Conservation (phyloP, 2,888 invertebrate species). For the Heliconius ethilla region DNA sequence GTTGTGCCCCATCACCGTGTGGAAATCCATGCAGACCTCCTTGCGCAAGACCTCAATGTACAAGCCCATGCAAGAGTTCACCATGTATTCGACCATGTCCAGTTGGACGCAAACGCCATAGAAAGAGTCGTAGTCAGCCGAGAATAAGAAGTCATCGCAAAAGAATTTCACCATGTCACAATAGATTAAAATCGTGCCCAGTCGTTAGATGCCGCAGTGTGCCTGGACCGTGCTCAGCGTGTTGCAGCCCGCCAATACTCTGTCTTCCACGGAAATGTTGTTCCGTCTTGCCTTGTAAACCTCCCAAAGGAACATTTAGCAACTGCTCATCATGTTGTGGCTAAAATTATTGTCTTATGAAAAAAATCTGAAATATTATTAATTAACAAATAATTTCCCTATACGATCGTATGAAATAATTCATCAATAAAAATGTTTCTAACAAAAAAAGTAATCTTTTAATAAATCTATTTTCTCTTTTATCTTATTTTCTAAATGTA, state of each 20-base stretch:
- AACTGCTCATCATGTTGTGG: slow-evolving; percentile 39
- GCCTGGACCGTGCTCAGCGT: slow-evolving; percentile 56
- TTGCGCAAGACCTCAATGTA: slow-evolving; percentile 50
- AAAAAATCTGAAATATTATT: not conserved
- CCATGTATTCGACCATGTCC: slow-evolving; percentile 67
- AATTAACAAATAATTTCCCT: not conserved
- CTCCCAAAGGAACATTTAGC: slow-evolving; percentile 48
- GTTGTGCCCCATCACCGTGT: slow-evolving; percentile 44
- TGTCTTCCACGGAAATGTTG: slow-evolving; percentile 57
- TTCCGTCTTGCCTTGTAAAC: slow-evolving; percentile 50
- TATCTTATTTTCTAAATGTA: not conserved
- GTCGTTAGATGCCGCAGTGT: slow-evolving; percentile 65
- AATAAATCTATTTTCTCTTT: not conserved
- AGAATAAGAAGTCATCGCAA: slow-evolving; percentile 62
- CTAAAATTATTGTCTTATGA: not conserved
- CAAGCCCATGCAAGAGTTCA: slow-evolving; percentile 57
- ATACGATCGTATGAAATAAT: not conserved
- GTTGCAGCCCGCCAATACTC: slow-evolving; percentile 45
- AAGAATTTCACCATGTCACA: slow-evolving; percentile 67
- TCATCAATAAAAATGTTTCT: slow-evolving; percentile 4
- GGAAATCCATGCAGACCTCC: slow-evolving; percentile 44
- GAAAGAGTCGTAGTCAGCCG: slow-evolving; percentile 60
- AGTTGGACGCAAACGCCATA: slow-evolving; percentile 58
- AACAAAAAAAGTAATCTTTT: not conserved
- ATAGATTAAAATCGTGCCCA: slow-evolving; percentile 61